Conservation (phyloP, 2,888 invertebrate genomes). For the Cataglyphis cursor region DNA sequence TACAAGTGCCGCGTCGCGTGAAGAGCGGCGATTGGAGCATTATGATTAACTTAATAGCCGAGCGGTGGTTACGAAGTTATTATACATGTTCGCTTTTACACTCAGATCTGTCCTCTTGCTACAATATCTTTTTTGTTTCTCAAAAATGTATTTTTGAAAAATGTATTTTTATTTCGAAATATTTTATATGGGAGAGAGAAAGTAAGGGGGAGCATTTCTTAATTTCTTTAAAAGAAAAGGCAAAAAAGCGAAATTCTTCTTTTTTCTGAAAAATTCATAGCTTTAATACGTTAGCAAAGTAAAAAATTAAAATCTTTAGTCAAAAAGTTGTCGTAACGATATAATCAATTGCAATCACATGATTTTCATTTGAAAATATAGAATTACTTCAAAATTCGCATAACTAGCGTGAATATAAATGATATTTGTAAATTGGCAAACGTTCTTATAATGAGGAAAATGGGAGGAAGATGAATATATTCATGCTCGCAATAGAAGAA, state of each 20-base stretch:
- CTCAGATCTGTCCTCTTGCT: background rate
- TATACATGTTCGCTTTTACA: background rate
- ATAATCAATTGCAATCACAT: background rate
- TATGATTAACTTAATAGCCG: conserved; percentile 29
- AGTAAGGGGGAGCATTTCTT: background rate
- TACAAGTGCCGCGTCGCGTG: conserved; percentile 9
- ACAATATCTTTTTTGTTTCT: background rate
- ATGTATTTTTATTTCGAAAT: background rate
- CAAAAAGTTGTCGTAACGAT: background rate
- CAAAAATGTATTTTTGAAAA: background rate
- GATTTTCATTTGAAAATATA: background rate
- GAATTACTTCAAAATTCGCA: background rate
- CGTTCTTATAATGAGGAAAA: background rate
- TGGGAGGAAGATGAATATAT: background rate
- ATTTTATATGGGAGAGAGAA: no score
- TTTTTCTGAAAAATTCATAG: background rate
- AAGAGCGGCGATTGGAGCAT: background rate
- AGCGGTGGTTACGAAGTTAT: background rate
- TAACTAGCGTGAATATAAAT: background rate
- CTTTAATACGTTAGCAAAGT: background rate
- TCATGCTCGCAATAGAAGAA: background rate
- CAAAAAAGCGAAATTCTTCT: background rate
- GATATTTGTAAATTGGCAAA: background rate
- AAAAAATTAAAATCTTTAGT: background rate
- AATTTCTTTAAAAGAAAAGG: background rate